A percentile compares a stretch with the other conserved stretches of the same genome.
These are phyloP conservation scores for Arctopsyche grandis DNA, from an alignment of 1,140 invertebrate genomes.

Conservation along the genomic window DNA sequence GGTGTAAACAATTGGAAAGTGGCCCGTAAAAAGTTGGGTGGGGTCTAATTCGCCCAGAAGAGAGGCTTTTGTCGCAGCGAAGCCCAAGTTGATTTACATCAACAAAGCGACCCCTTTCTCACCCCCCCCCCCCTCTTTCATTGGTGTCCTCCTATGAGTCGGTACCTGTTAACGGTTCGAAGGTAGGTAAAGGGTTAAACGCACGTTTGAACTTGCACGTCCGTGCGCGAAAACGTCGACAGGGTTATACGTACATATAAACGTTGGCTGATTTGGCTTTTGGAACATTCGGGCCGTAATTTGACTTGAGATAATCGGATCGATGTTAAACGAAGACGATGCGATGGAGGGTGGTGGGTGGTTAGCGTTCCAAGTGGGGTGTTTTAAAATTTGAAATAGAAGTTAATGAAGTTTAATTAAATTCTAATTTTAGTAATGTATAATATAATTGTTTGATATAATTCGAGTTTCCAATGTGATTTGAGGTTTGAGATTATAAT, in stretches of 20 bases:
- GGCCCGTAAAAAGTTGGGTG: slow-evolving; percentile 25
- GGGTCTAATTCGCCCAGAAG: slow-evolving; percentile 14
- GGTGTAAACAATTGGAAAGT: slow-evolving; percentile 36
- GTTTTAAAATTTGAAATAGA: no score
- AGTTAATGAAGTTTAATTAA: no score
- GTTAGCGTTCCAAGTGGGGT: no score
- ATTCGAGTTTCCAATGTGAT: no score
- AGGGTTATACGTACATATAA: background rate
- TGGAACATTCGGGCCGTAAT: background rate
- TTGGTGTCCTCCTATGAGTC: no score
- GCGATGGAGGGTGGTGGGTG: no score
- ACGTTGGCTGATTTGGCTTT: background rate
- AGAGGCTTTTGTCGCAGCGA: slow-evolving; percentile 9
- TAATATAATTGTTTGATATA: no score
- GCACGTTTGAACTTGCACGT: slow-evolving; percentile 49
- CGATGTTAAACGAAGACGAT: background rate
- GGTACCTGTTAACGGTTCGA: slow-evolving; percentile 22
- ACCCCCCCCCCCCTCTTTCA: no score
- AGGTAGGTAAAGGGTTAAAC: slow-evolving; percentile 52
- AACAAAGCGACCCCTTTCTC: slow-evolving; percentile 44
- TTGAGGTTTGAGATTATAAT: no score
- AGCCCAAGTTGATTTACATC: slow-evolving; percentile 53
- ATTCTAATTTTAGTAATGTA: no score
- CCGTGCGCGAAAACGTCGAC: slow-evolving; percentile 9
- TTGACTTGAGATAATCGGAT: slow-evolving; percentile 6